Percentiles rank a stretch among this genome's conserved stretches.
Evolutionary conservation across 2,797 vertebrate species (phyloP).

Genomic region (Amniataba percoides): DNA sequence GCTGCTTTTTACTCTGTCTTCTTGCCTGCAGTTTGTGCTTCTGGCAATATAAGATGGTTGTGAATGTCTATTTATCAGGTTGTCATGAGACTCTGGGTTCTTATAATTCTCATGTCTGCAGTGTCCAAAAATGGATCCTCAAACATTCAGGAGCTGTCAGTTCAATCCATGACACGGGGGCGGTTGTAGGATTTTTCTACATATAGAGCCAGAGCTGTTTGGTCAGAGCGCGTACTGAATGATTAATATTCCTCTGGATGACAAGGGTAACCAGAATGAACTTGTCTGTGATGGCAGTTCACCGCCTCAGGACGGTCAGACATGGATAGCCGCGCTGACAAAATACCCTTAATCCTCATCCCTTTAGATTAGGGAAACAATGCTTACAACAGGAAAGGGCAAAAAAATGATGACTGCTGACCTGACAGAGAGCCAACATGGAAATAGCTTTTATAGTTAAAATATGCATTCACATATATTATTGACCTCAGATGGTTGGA

Average conservation of each 20-base stretch:
- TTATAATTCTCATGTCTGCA: neutral
- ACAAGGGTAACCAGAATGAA: constrained; percentile 72
- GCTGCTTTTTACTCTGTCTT: neutral
- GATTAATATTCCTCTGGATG: constrained; percentile 66
- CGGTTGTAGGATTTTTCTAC: constrained; percentile 51
- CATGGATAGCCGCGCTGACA: constrained; percentile 64
- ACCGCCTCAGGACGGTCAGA: constrained; percentile 63
- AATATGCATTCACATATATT: constrained; percentile 52
- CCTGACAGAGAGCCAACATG: constrained; percentile 51
- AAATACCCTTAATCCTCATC: constrained; percentile 76
- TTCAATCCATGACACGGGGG: constrained; percentile 15
- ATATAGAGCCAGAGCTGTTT: constrained; percentile 44
- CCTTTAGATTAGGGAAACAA: constrained; percentile 74
- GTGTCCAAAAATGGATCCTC: constrained; percentile 30
- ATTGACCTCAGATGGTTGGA: constrained; percentile 32
- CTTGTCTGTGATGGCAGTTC: constrained; percentile 62
- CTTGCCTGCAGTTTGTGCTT: neutral
- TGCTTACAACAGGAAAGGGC: constrained; percentile 67
- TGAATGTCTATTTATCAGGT: constrained; percentile 5
- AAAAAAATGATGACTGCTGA: constrained; percentile 62
- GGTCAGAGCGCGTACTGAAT: constrained; percentile 20
- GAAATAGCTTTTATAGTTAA: constrained; percentile 67
- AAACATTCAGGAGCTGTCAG: constrained; percentile 45
- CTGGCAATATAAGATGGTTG: neutral
- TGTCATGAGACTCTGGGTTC: constrained; percentile 8